Base-by-base conservation (phyloP, 2,797 vertebrate genomes). In the Otolemur crassicaudatus region DNA sequence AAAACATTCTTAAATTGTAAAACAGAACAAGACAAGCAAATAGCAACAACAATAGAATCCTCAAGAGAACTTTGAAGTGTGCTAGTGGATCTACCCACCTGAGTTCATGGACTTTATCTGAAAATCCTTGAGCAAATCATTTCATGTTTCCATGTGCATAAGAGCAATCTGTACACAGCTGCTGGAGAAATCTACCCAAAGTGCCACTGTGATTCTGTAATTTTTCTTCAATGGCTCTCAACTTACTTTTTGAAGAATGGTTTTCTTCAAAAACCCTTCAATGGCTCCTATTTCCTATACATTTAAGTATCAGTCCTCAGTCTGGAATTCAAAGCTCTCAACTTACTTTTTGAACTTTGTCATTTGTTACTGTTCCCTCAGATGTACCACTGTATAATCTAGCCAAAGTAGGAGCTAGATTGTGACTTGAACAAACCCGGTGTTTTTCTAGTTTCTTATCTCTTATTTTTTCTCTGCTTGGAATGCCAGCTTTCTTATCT, bases 401-500 rank as follows among this genome's bases (percentile, higher is more conserved):
- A 49, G 13, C 29, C 37, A 87, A 87, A 94, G 5, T 73, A 77
- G 67, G n/a, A 73, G 27, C 5, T 85, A 1, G 85, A n/a, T 69
- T 58, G 60, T 79, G 53, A 9, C 19, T 20, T 17, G 20, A 90
- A 77, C 4, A 60, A 61, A 90, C 56, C 3, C 19, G 70, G 2
- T 81, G 17, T 53, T 93, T 86, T 83, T 80, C 27, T 96, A 19
- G 27, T 89, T 87, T 76, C 14, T 81, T 82, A 77, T 84, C 25
- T 37, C 37, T 60, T 72, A 67, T 60, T 72, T 20, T 43, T n/a
- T 29, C 23, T 80, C 5, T 85, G 56, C 49, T 88, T 65, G 7
- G 19, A 87, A 92, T 90, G n/a, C 17, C 4, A 56, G 25, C 23
- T 84, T 70, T 29, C 56, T 87, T 46, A 81, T 34, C 77, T 70